Base-by-base conservation (phyloP, 2,113 vertebrate genomes). In the Bos indicus region DNA sequence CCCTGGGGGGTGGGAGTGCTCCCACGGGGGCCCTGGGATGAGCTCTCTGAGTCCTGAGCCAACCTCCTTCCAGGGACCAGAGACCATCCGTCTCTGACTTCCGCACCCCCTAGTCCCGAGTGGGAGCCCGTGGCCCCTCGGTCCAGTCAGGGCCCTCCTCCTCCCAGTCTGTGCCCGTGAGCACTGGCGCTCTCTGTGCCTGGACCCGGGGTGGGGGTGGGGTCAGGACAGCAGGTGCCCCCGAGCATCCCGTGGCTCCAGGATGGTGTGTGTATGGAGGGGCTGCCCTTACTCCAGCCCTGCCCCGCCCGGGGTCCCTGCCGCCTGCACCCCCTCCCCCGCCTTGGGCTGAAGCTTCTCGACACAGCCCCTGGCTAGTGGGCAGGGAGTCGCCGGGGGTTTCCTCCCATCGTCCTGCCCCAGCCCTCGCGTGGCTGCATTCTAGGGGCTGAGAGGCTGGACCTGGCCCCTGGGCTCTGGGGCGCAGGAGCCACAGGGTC, bases 191-290 rank as follows among this genome's bases (percentile, higher is more conserved):
- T 16, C n/a, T 28, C 84, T 0, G 8, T 51, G 46, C n/a, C 71
- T 36, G 30, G 57, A 1, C 12, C 6, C 1, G 0, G 26, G 25
- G 14, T 4, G 23, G 21, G 7, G 23, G 5, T 0, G 4, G 36
- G 33, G 3, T 46, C 28, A 10, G 16, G 67, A 33, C 54, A 30
- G 13, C 59, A 43, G 60, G 28, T 6, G 9, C 33, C 33, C 23
- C 46, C 16, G 1, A 52, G 51, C 60, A 7, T 19, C 51, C 8
- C 23, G 1, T 3, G 51, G 25, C 56, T 30, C 16, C 0, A 0
- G 12, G 11, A 11, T 15, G 23, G 43, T 10, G 30, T 19, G 30
- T 8, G 30, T 36, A 17, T 36, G 51, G 26, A 4, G 11, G 25
- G 36, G 43, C 25, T 7, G 23, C 23, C 15, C 13, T n/a, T 54